Base-by-base conservation (phyloP, 1,140 invertebrate species). In the Mycetomoellerius zeteki region DNA sequence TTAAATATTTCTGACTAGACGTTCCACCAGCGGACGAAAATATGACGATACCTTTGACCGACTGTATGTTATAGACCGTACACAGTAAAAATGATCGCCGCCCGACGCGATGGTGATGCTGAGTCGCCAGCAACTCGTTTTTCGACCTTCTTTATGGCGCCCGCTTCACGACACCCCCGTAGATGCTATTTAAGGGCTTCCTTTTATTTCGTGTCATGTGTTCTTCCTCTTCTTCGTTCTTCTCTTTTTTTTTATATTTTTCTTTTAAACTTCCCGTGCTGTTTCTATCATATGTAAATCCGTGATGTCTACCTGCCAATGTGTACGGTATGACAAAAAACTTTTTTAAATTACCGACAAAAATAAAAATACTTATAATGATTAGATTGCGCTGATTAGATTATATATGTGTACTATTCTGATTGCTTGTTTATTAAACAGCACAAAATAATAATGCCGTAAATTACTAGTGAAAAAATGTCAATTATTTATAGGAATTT, bases 11-110 rank as follows among this genome's bases (percentile, higher is more conserved):
- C 30, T 21, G 19, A 67, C 30, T 10, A 67, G 21, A n/a, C 27
- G 16, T 81, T 81, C 50, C 50, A 27, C 14, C 50, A 14, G 2
- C 16, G 33, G 33, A 81, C 50, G 50, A 69, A 81, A 81, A 71
- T 71, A 81, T 33, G 78, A 71, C 78, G 78, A 81, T 56, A 81
- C 78, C 77, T 81, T 71, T 81, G 78, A 81, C 78, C 78, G 65
- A 81, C 78, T 81, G 52, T 52, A 47, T 21, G 21, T 56, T 81
- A 81, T 50, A 54, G 50, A 27, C 60, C n/a, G 33, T 82, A 6
- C 56, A 27, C 75, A 67, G 47, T 86, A 86, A 78, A 86, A 86
- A 86, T 84, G 37, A 64, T 85, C 37, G 71, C 62, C 73, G 37
- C 33, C 19, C 71, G 71, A 24, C 71, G 81, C 58, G 33, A 71